Conservation (phyloP, 2,888 invertebrate genomes). For the Melieria omissa region DNA sequence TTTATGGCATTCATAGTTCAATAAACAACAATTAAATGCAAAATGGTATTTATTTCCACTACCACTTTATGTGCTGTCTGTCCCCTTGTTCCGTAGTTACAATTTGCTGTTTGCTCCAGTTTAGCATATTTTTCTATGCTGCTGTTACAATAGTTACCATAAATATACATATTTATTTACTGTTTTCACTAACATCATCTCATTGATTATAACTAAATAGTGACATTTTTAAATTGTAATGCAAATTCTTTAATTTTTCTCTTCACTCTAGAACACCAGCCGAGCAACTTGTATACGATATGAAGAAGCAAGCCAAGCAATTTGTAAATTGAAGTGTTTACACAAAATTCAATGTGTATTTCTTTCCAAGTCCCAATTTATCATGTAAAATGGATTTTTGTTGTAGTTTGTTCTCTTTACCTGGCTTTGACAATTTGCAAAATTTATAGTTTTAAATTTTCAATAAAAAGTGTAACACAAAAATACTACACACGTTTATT, state of each 20-base stretch:
- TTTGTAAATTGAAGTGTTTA: conserved; percentile 46
- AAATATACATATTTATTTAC: too few relatives aligned
- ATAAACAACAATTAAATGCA: too few relatives aligned
- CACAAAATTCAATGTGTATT: not conserved
- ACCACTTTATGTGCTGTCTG: too few relatives aligned
- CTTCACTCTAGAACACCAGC: conserved; percentile 48
- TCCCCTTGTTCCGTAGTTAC: too few relatives aligned
- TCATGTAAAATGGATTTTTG: not conserved
- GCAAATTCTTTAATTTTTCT: not conserved
- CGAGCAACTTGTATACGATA: conserved; percentile 54
- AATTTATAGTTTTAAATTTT: not conserved
- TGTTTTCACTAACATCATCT: too few relatives aligned
- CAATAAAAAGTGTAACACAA: conserved; percentile 38
- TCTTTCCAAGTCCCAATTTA: not conserved
- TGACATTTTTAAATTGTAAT: not conserved
- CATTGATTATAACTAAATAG: not conserved
- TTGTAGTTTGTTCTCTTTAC: not conserved
- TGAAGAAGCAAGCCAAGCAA: conserved; percentile 56
- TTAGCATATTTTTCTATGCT: too few relatives aligned
- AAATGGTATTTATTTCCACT: too few relatives aligned
- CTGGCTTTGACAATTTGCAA: too few relatives aligned
- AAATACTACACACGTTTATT: conserved; percentile 23
- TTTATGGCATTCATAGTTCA: too few relatives aligned
- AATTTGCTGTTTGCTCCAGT: too few relatives aligned
- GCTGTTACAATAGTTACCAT: too few relatives aligned